phyloP scores from a whole-genome alignment of 2,888 invertebrate species.

The Amblyjoppa fuscipennis region DNA sequence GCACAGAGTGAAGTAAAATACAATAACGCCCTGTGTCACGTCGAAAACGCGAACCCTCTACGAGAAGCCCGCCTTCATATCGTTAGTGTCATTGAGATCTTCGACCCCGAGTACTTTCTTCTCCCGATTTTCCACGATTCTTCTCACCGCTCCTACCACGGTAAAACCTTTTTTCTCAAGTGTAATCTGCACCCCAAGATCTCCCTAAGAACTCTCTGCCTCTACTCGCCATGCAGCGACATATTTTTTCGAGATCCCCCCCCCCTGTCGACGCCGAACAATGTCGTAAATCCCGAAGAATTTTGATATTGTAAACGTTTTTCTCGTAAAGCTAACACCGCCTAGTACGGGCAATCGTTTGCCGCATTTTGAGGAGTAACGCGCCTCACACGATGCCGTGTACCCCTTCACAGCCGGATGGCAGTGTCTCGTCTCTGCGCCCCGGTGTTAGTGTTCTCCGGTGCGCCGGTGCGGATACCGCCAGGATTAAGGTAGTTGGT shows the following conservation, averaged over 20 bases:
- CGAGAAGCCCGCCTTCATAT: no score
- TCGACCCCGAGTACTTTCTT: background rate
- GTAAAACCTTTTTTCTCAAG: background rate
- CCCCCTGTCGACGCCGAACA: conserved; percentile 57
- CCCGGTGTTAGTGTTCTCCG: conserved; percentile 48
- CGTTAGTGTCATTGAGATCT: background rate
- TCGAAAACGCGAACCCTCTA: no score
- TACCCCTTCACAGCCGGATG: conserved; percentile 35
- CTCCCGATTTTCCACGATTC: background rate
- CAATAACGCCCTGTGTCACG: no score
- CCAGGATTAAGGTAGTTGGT: conserved; percentile 82
- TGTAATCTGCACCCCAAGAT: background rate
- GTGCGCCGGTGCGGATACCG: conserved; percentile 75
- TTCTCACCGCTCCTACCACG: background rate
- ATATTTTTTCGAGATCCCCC: background rate
- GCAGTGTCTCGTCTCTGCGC: conserved; percentile 28
- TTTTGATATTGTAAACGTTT: conserved; percentile 78
- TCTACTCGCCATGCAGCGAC: background rate
- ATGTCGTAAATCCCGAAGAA: conserved; percentile 73
- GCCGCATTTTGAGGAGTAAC: conserved; percentile 76
- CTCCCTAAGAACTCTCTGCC: conserved; percentile 9
- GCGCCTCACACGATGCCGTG: conserved; percentile 63
- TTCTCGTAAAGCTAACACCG: conserved; percentile 75
- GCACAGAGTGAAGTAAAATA: no score
- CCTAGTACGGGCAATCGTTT: conserved; percentile 66